Base-by-base conservation (phyloP, 2,797 vertebrate genomes). In the Erethizon dorsatum region DNA sequence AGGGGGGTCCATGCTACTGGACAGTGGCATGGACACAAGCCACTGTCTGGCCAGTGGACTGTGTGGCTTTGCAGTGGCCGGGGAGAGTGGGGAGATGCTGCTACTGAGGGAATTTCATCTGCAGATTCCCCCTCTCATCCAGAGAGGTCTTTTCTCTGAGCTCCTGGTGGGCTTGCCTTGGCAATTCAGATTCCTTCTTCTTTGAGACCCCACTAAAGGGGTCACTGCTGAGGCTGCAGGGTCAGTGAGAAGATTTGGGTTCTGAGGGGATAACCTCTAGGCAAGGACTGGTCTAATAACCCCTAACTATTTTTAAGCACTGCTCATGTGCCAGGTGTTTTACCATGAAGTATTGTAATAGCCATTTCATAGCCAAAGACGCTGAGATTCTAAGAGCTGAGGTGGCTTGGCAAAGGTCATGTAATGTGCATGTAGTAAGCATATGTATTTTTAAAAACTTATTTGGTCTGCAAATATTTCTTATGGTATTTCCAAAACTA, bases 401-500 rank as follows among this genome's bases (percentile, higher is more conserved):
- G 15, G 41, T 14, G 41, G 56, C 67, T 91, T 59, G 8, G 41
- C 4, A 10, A 26, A 20, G 17, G 3, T 28, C 50, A 57, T 1
- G 9, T 2, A 20, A 13, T 24, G 31, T 1, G 0, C 10, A 56
- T 45, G 33, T 9, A 57, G 41, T 33, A n/a, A 90, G 82, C 63
- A 15, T 79, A 26, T 47, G 2, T 8, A 41, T 65, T 83, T 0
- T 33, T 24, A 92, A 80, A 77, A 71, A 41, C 5, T 78, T 2
- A 37, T 57, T 82, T 80, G 37, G 12, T 59, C 59, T 91, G 56
- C 85, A 50, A 88, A 47, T 82, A 88, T 41, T 78, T 84, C 61
- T 56, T 24, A 37, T 59, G 1, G 2, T 65, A n/a, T 86, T 97
- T 95, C 18, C 52, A 33, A 83, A 94, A 83, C 63, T 18, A 69